phyloP scores from a whole-genome alignment of 2,888 invertebrate species.

The Actias luna region DNA sequence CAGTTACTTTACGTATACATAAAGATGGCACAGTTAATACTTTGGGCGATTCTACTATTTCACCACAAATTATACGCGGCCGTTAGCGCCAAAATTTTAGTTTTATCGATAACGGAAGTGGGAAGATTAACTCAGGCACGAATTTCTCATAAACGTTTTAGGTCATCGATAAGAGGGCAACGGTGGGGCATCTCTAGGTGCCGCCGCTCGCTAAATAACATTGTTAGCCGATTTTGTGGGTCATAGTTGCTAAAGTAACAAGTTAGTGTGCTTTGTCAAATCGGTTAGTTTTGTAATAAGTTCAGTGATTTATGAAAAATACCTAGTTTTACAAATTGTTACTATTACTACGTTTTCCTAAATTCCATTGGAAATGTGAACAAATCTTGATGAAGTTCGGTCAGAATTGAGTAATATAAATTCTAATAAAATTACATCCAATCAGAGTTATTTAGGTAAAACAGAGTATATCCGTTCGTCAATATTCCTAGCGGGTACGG shows the following conservation, averaged over 20 bases:
- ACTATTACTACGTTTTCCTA: background rate
- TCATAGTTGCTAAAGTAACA: background rate
- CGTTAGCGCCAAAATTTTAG: slow-evolving; percentile 52
- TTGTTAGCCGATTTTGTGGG: background rate
- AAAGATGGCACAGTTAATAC: background rate
- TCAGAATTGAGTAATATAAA: background rate
- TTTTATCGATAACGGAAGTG: slow-evolving; percentile 73
- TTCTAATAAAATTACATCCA: slow-evolving; percentile 9
- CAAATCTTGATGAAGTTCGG: background rate
- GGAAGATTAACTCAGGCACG: slow-evolving; percentile 70
- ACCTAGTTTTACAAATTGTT: background rate
- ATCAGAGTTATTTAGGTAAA: slow-evolving; percentile 17
- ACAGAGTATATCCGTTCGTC: slow-evolving; percentile 9
- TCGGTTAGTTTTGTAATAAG: background rate
- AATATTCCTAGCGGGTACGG: slow-evolving; percentile 15
- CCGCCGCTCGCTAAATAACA: slow-evolving; percentile 5
- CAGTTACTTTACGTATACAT: background rate
- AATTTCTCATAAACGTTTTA: slow-evolving; percentile 72
- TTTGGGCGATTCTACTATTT: slow-evolving; percentile 20
- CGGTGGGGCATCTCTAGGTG: slow-evolving; percentile 20
- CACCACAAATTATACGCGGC: slow-evolving; percentile 39
- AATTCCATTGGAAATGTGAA: background rate
- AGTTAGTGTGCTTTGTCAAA: background rate
- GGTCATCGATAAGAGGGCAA: slow-evolving; percentile 57
- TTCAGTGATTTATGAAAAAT: background rate